Percentiles rank a stretch among this genome's conserved stretches.
Evolutionary conservation across 1,140 invertebrate genomes (phyloP).

Genomic region (Teleopsis dalmanni): DNA sequence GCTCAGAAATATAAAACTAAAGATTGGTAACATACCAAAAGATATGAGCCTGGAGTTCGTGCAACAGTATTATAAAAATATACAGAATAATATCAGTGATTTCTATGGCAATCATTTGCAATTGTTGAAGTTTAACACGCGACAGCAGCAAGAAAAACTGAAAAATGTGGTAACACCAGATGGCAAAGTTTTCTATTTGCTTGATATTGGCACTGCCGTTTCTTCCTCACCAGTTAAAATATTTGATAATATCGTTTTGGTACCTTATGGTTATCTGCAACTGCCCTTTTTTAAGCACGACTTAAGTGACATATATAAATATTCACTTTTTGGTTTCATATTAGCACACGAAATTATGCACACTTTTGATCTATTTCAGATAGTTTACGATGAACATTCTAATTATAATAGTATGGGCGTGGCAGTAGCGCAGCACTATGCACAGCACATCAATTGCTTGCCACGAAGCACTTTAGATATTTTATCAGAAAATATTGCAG

Average conservation of each 20-base stretch:
- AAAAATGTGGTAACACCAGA: constrained; percentile 6
- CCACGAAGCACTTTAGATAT: neutral
- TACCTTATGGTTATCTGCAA: constrained; percentile 25
- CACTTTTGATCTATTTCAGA: constrained; percentile 26
- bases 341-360: constrained; percentile 27
- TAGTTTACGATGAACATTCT: constrained; percentile 23
- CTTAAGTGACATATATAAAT: constrained; percentile 15
- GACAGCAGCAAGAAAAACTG: constrained; percentile 10
- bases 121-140: constrained; percentile 14
- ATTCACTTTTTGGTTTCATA: constrained; percentile 25
- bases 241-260: constrained; percentile 21
- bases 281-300: constrained; percentile 21
- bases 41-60: constrained; percentile 10
- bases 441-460: constrained; percentile 18
- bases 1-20: constrained; percentile 16
- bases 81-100: constrained; percentile 11
- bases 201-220: constrained; percentile 14
- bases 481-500: constrained; percentile 23
- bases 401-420: constrained; percentile 21
- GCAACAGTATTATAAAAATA: constrained; percentile 11
- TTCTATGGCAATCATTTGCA: constrained; percentile 25
- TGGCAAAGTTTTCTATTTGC: constrained; percentile 15
- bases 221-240: constrained; percentile 27
- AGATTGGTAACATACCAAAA: constrained; percentile 24
- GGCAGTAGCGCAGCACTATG: constrained; percentile 18